Evolutionary conservation across 2,888 invertebrate genomes (phyloP).

Genomic region (Parascotia fuliginaria): DNA sequence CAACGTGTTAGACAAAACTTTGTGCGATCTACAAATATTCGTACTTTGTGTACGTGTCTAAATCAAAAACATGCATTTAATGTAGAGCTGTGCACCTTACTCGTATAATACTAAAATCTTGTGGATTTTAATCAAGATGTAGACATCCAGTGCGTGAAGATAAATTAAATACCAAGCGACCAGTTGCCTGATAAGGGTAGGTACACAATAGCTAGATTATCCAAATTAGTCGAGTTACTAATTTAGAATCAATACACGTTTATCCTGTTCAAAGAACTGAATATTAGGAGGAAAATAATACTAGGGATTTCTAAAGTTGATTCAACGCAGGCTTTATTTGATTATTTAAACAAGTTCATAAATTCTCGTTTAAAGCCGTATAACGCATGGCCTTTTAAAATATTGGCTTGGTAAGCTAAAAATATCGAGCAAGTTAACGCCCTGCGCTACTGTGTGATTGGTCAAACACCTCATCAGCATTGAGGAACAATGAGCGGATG

Average conservation of each 20-base stretch:
- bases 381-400: constrained; percentile 34
- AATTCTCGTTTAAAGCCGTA: constrained; percentile 9
- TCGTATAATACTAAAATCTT: background rate
- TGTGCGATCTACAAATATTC: no score
- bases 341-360: no score
- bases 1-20: no score
- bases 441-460: constrained; percentile 62
- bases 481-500: constrained; percentile 83
- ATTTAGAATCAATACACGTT: constrained; percentile 31
- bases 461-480: constrained; percentile 68
- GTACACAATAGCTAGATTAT: constrained; percentile 48
- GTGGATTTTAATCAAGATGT: constrained; percentile 40
- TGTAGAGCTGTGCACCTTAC: no score
- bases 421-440: constrained; percentile 70
- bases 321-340: no score
- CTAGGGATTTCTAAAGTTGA: background rate
- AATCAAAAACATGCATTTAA: no score
- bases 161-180: constrained; percentile 29
- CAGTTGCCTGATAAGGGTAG: constrained; percentile 36
- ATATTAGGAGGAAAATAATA: background rate
- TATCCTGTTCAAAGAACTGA: constrained; percentile 8
- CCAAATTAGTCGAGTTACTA: constrained; percentile 43
- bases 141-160: background rate
- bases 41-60: no score
- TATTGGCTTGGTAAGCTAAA: constrained; percentile 54